Evolutionary conservation across 2,113 vertebrate species (phyloP).

Genomic region (Lepus timidus): DNA sequence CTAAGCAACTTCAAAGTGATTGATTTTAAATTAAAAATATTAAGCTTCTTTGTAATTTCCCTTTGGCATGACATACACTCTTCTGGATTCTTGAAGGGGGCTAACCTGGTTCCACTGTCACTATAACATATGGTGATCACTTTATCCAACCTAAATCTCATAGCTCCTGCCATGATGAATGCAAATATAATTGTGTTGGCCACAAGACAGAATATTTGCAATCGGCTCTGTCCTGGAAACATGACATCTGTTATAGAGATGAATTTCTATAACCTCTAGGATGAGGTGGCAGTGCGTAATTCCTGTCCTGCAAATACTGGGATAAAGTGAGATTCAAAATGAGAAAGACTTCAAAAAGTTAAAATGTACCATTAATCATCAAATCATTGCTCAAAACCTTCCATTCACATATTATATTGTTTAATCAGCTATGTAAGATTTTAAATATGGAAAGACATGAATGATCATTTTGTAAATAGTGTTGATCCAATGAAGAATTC

Average conservation of each 20-base stretch:
- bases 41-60: background rate
- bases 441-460: background rate
- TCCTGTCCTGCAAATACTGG: background rate
- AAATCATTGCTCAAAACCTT: conserved; percentile 21
- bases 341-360: conserved; percentile 42
- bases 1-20: conserved; percentile 26
- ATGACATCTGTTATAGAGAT: background rate
- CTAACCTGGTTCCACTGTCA: background rate
- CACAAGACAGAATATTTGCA: background rate
- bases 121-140: background rate
- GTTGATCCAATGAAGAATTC: conserved; percentile 30
- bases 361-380: conserved; percentile 2
- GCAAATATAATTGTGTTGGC: background rate
- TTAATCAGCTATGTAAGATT: background rate
- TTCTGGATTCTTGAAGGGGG: background rate
- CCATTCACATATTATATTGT: background rate
- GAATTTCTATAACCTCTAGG: background rate
- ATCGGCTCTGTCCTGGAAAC: background rate
- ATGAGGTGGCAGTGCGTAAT: background rate
- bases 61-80: background rate
- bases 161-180: background rate
- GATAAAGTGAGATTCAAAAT: background rate
- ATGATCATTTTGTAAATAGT: conserved; percentile 13
- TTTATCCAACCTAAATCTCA: background rate
- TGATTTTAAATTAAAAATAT: conserved; percentile 58